Base-by-base conservation (phyloP, 2,797 vertebrate species). In the Melanotaenia trifasciata region DNA sequence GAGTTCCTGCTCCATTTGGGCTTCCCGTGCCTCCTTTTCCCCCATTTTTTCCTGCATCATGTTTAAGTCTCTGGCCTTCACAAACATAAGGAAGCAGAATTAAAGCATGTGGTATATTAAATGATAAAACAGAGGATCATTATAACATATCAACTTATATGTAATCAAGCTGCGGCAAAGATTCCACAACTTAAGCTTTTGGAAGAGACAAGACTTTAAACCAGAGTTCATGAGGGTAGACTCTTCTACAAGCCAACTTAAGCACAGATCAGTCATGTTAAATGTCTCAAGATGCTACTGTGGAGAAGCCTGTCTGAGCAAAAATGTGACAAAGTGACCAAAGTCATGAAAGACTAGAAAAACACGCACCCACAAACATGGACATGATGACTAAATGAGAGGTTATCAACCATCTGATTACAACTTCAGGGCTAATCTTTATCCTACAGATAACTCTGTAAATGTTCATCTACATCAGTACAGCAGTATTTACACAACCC, bases 1-100 rank as follows among this genome's bases (percentile, higher is more conserved):
- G 47, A 98, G 90, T 78, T 98, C 96, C 84, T 95, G 94, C 72
- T 98, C 95, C 94, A 96, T 90, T 70, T 94, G 87, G 24, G 86
- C 81, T 89, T 96, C 96, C 81, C 78, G 94, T 76, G 94, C 95
- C 66, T 93, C 91, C 64, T 96, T 93, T 78, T 84, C 93, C 84
- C 84, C 95, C 74, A 95, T 80, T 71, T 96, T 95, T 33, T 91
- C 89, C 57, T 95, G 93, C 79, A 96, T 95, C 86, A 93, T 88
- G 50, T 90, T 85, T 60, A 96, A 95, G 79, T 98, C 96, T 50
- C 74, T 76, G 30, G 24, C 38, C 79, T 81, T 32, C 47, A 47
- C 5, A 69, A 43, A 74, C 40, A 56, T 4, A 35, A 7, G 58
- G 0, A 74, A 43, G 40, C 58, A 38, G 16, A 56, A 61, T 26